Percentiles rank a stretch among this genome's conserved stretches.
Evolutionary conservation across 1,140 invertebrate species (phyloP).

Genomic region (Berghia stephanieae): DNA sequence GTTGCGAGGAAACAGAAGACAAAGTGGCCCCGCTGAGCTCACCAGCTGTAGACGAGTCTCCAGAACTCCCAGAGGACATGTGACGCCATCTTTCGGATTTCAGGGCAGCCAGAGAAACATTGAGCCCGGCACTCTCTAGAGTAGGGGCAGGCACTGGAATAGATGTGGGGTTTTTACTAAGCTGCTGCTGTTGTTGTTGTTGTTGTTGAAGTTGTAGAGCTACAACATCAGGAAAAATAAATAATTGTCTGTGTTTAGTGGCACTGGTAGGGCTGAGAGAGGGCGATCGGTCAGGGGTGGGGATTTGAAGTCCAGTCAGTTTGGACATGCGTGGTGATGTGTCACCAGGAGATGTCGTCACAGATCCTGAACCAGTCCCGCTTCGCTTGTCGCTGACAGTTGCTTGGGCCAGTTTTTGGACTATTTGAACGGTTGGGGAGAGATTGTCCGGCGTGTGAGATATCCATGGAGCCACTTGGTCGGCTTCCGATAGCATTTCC

Average conservation of each 20-base stretch:
- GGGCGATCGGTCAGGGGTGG: conserved; percentile 21
- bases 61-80: conserved; percentile 26
- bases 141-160: neutral
- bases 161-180: neutral
- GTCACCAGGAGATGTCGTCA: neutral
- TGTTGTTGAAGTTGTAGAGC: no score
- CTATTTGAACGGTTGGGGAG: conserved; percentile 28
- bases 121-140: conserved; percentile 20
- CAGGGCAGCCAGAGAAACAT: conserved; percentile 14
- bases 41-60: conserved; percentile 24
- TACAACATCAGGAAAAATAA: conserved; percentile 32
- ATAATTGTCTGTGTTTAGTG: conserved; percentile 19
- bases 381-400: conserved; percentile 12
- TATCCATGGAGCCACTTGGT: conserved; percentile 16
- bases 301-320: conserved; percentile 18
- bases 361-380: conserved; percentile 4
- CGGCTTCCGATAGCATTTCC: conserved; percentile 1
- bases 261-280: conserved; percentile 12
- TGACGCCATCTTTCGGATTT: conserved; percentile 23
- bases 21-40: neutral
- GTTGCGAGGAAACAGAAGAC: no score
- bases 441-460: conserved; percentile 29
- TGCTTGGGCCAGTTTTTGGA: conserved; percentile 25
- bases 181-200: neutral
- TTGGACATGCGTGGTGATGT: conserved; percentile 12